Base-by-base conservation (phyloP, 2,113 vertebrate species). In the Butorides virescens region DNA sequence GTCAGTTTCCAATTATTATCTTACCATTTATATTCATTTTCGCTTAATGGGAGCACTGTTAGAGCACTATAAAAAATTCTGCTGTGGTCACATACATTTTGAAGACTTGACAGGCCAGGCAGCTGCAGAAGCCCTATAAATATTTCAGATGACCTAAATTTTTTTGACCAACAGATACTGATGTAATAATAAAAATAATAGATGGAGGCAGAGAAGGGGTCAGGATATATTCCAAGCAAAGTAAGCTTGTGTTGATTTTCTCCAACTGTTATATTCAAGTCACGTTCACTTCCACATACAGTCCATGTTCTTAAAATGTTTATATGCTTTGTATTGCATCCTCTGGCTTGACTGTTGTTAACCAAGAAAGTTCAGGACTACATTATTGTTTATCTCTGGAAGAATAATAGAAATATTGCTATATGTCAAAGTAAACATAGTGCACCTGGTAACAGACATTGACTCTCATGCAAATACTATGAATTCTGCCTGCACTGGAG, bases 1-100 rank as follows among this genome's bases (percentile, higher is more conserved):
- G 83, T 65, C 63, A 36, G n/a, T 74, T 96, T 79, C 67, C 75
- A 90, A 80, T 90, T 86, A 80, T 93, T 83, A 80, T 90, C 46
- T 88, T 73, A 52, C n/a, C 32, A 80, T 86, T 93, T 90, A 67
- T 80, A 84, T 90, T 88, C 14, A 83, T 95, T 95, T 73, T 67
- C 46, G 23, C 47, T 88, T 92, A 96, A 80, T 59, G 47, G 20
- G 6, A 59, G 20, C 29, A 46, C 23, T 66, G 59, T 37, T 82
- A 62, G 13, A 92, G 27, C 62, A 53, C 26, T 44, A 73, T 59
- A 73, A 95, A 90, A 84, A 72, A 65, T 75, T 88, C 44, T 94
- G 68, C 36, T 73, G 19, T 66, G 70, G 30, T 68, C 76, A 85
- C 30, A 72, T 36, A 21, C 9, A 37, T 88, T 83, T 89, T 49